Percentiles rank a stretch among this genome's conserved stretches.
Conservation (phyloP, 1,140 invertebrate genomes). For the Cecropterus lyciades region DNA sequence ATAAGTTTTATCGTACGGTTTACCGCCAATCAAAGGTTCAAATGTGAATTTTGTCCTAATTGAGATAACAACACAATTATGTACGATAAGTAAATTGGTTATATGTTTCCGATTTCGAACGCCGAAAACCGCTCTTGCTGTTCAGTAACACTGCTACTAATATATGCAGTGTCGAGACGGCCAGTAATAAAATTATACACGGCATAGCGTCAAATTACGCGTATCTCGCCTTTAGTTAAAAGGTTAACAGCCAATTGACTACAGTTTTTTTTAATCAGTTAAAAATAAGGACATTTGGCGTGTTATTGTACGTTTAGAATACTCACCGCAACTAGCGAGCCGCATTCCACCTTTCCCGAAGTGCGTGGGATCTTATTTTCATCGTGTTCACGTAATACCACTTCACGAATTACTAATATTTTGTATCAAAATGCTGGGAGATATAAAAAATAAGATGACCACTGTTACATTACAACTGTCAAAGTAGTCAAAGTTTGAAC, state of each 20-base stretch:
- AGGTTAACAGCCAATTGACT: conserved; percentile 84
- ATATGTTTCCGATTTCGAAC: conserved; percentile 51
- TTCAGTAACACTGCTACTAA: conserved; percentile 45
- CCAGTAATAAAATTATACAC: conserved; percentile 83
- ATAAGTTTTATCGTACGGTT: conserved; percentile 62
- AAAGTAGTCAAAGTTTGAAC: conserved; percentile 67
- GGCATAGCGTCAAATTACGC: conserved; percentile 82
- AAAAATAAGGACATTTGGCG: conserved; percentile 78
- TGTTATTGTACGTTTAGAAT: conserved; percentile 48
- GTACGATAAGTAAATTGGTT: conserved; percentile 68
- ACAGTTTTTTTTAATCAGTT: conserved; percentile 83
- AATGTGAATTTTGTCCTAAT: conserved; percentile 74
- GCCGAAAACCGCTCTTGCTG: conserved; percentile 57
- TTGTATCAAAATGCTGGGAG: conserved; percentile 82
- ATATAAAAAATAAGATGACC: conserved; percentile 81
- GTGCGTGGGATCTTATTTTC: conserved; percentile 81
- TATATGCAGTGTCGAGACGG: conserved; percentile 68
- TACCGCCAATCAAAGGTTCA: conserved; percentile 79
- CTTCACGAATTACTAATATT: conserved; percentile 81
- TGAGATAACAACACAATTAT: conserved; percentile 77
- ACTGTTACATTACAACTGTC: conserved; percentile 81
- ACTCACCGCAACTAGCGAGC: conserved; percentile 78
- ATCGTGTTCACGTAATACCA: conserved; percentile 83
- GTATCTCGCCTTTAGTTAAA: conserved; percentile 82
- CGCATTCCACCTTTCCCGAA: conserved; percentile 79